A percentile compares a stretch with the other conserved stretches of the same genome.
Conservation (phyloP, 2,113 vertebrate species). For the Cyanocitta stelleri region DNA sequence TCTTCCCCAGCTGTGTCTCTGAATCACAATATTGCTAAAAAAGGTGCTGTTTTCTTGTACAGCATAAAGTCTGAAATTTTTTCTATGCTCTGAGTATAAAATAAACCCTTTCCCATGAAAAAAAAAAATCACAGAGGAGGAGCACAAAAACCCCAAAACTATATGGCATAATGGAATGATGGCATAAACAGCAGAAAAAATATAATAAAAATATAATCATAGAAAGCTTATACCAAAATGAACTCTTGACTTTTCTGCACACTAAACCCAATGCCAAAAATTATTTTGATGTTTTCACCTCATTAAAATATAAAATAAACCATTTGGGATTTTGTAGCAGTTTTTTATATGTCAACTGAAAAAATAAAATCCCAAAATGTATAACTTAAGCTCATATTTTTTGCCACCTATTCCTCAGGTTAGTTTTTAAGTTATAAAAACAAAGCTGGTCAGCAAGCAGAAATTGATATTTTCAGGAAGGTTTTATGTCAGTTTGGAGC, state of each 20-base stretch:
- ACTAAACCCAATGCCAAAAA: not conserved
- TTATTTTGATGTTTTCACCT: not conserved
- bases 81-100: not conserved
- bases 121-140: not conserved
- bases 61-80: not conserved
- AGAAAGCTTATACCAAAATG: not conserved
- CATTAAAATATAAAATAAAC: not conserved
- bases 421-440: not conserved
- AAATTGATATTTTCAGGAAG: not conserved
- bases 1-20: not conserved
- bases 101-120: not conserved
- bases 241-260: not conserved
- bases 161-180: not conserved
- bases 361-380: not conserved
- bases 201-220: not conserved
- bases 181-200: not conserved
- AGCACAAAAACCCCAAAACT: not conserved
- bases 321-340: not conserved
- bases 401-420: not conserved
- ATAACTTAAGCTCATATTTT: not conserved
- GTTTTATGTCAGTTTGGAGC: not conserved
- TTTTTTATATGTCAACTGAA: not conserved
- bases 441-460: not conserved
- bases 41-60: not conserved
- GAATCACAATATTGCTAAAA: not conserved